A percentile compares a stretch with the other conserved stretches of the same genome.
These are phyloP conservation scores for Cyanoderma ruficeps DNA, from an alignment of 2,113 vertebrate genomes.

Conservation along the genomic window DNA sequence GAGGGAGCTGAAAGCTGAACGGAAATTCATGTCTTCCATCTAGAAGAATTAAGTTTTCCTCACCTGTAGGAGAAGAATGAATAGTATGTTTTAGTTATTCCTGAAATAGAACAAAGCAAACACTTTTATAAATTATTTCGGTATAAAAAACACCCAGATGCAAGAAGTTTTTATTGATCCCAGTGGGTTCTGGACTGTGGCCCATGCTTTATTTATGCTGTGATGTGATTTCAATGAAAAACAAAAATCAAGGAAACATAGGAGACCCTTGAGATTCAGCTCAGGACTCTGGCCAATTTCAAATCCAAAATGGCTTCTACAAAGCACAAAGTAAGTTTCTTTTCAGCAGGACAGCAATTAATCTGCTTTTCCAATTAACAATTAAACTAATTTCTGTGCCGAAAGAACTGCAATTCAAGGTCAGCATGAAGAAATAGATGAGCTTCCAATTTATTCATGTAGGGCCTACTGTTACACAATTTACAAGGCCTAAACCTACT, in stretches of 20 bases:
- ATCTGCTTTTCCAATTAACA: not conserved
- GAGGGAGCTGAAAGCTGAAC: slow-evolving; percentile 81
- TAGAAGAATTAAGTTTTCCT: slow-evolving; percentile 69
- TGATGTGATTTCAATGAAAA: slow-evolving; percentile 14
- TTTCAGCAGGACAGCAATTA: not conserved
- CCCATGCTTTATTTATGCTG: slow-evolving; percentile 29
- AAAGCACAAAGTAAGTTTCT: not conserved
- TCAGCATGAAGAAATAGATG: accelerated
- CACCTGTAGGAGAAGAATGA: slow-evolving; percentile 62
- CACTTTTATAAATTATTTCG: not conserved
- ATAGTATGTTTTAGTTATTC: slow-evolving; percentile 2
- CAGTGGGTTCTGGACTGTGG: slow-evolving; percentile 40
- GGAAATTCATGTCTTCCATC: slow-evolving; percentile 81
- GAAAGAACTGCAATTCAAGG: not conserved
- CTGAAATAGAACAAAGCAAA: not conserved
- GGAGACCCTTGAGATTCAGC: slow-evolving; percentile 16
- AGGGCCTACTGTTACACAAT: not conserved
- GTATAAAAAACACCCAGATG: not conserved
- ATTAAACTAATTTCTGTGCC: not conserved
- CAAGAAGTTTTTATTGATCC: slow-evolving; percentile 29
- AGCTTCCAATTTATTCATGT: not conserved
- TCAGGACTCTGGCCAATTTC: slow-evolving; percentile 32
- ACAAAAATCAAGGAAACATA: slow-evolving; percentile 15
- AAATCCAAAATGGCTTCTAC: slow-evolving; percentile 42
- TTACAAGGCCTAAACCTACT: not conserved